These are phyloP conservation scores for Cotesia glomerata DNA, from an alignment of 1,140 invertebrate species.

Conservation along the genomic window DNA sequence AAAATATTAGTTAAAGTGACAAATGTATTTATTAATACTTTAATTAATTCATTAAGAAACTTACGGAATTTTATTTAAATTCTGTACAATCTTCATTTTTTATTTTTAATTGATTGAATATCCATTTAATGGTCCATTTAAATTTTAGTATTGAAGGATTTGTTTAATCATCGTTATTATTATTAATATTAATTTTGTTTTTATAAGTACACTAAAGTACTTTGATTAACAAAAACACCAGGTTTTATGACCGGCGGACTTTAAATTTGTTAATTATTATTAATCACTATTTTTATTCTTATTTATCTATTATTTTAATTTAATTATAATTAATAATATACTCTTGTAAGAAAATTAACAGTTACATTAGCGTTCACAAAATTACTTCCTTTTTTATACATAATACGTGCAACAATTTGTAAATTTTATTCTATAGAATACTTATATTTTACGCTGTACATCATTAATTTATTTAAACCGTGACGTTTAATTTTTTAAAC, in stretches of 20 bases:
- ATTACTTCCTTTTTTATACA: constrained; percentile 3
- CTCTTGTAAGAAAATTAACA: constrained; percentile 10
- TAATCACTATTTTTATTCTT: not conserved
- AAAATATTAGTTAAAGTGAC: not conserved
- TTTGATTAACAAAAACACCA: not conserved
- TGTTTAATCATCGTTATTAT: not conserved
- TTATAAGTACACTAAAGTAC: not conserved
- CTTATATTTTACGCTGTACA: not conserved
- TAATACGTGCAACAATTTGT: not conserved
- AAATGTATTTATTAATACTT: not conserved
- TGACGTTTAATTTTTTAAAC: not conserved
- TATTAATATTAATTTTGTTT: constrained; percentile 3
- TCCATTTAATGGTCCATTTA: constrained; percentile 10
- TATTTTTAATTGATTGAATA: not conserved
- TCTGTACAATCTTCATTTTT: constrained; percentile 7
- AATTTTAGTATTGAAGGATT: constrained; percentile 2
- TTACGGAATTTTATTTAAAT: constrained; percentile 8
- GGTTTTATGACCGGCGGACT: not conserved
- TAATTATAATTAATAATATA: not conserved
- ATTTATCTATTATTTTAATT: too few relatives aligned
- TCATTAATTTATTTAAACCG: constrained; percentile 5
- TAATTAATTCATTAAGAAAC: not conserved
- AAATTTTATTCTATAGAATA: not conserved
- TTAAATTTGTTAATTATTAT: not conserved
- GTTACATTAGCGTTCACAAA: not conserved